Evolutionary conservation across 2,113 vertebrate species (phyloP), one percentile per base, ranked within the genome.

Genomic region (Dromaius novaehollandiae): DNA sequence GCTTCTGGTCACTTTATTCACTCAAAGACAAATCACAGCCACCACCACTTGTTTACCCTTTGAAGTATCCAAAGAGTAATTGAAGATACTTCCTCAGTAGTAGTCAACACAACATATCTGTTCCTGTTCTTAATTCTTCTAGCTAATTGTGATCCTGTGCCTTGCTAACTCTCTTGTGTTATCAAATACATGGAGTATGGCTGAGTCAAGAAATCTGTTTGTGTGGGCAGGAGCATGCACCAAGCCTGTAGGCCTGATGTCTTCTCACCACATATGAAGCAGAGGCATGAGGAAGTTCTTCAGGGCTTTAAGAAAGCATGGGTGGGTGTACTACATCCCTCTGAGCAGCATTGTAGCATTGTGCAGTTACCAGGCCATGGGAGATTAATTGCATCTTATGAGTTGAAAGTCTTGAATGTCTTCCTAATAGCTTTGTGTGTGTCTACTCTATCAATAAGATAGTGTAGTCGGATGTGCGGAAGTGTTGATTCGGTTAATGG

Each of bases 381-480:
- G 60, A 92, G 50, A 86, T 86, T 75, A 90, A 92, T 81, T 95
- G 60, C 60, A 42, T 86, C 44, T 75, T 89, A 13, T 40, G 83
- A 66, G 76, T 50, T 64, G 64, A 74, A 80, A 92, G 81, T 86
- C 50, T 89, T 92, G 94, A 76, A 44, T 82, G 25, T 55, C 51
- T 90, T 95, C 92, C 89, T 64, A 32, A 82, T 12, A 65, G 65
- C 61, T 95, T 78, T 89, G 26, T 48, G 30, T 64, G 63, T 77
- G 26, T 78, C 25, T 88, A 14, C 56, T 90, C 76, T 95, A 84
- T 87, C 87, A 84, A 73, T 76, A 85, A 95, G 93, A 94, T 26
- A 85, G 61, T 71, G 34, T 81, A 76, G 64, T 82, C 64, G 75
- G 60, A 82, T 71, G 46, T 46, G 38, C 60, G 77, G 69, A 51